Conservation (phyloP, 2,888 invertebrate genomes). For the Nipponacmea schrenckii region DNA sequence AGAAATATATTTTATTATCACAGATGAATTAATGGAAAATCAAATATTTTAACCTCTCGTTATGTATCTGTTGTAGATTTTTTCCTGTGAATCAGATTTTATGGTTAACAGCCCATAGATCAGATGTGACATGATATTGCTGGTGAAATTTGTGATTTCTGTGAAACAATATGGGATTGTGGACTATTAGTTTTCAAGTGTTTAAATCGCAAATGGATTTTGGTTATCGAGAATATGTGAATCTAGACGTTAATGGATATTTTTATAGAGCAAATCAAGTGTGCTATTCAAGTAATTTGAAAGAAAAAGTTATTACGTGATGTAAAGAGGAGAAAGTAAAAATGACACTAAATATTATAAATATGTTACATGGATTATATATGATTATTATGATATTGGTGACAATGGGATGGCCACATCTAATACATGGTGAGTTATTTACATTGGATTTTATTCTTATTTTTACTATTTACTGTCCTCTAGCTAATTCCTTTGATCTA, state of each 20-base stretch:
- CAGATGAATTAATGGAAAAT: no score
- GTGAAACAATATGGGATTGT: conserved; percentile 3
- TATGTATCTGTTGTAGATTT: no score
- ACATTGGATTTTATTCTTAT: no score
- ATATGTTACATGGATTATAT: conserved; percentile 4
- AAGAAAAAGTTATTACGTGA: conserved; percentile 7
- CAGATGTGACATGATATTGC: no score
- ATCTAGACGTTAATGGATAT: no score
- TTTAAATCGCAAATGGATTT: conserved; percentile 1
- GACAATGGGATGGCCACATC: conserved; percentile 6
- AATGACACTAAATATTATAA: not conserved
- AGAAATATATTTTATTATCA: no score
- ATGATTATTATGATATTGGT: not conserved
- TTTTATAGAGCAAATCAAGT: not conserved
- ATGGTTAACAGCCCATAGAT: no score
- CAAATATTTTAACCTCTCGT: no score
- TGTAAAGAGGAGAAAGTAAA: not conserved
- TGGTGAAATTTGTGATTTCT: no score
- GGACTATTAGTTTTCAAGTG: not conserved
- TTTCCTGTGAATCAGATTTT: no score
- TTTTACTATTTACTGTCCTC: no score
- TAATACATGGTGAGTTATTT: not conserved
- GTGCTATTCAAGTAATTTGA: not conserved
- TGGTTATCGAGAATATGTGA: not conserved
- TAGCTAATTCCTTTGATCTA: no score